These are phyloP conservation scores for Elgaria multicarinata DNA, from an alignment of 2,113 vertebrate species.

Conservation along the genomic window DNA sequence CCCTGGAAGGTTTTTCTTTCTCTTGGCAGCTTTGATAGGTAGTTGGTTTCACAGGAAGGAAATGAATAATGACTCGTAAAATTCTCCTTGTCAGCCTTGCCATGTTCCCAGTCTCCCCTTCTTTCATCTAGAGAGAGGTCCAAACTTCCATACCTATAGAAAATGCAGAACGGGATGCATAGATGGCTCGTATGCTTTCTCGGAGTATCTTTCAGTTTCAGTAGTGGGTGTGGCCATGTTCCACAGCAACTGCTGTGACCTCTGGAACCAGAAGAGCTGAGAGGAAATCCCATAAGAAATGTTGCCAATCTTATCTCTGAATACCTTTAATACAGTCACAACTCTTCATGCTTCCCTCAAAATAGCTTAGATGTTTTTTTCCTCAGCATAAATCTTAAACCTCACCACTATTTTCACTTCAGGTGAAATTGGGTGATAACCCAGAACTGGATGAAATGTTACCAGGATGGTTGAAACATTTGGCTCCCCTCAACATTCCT, in stretches of 20 bases:
- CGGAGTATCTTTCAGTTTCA: neutral
- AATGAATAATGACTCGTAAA: slow-evolving; percentile 48
- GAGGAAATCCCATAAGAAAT: neutral
- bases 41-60: slow-evolving; percentile 56
- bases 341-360: neutral
- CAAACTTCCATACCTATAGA: neutral
- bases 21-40: slow-evolving; percentile 64
- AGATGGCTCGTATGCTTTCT: neutral
- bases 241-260: neutral
- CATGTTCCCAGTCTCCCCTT: slow-evolving; percentile 9
- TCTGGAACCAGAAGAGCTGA: neutral
- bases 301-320: neutral
- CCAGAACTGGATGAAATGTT: neutral
- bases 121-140: slow-evolving; percentile 27
- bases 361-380: neutral
- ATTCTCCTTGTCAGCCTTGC: slow-evolving; percentile 31
- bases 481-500: neutral
- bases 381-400: no score
- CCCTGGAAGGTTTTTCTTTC: slow-evolving; percentile 63
- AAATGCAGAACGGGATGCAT: neutral
- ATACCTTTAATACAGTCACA: neutral
- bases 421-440: neutral
- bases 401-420: neutral
- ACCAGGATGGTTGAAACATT: neutral
- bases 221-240: neutral